Conservation (phyloP, 2,113 vertebrate genomes). For the Gymnorhina tibicen region DNA sequence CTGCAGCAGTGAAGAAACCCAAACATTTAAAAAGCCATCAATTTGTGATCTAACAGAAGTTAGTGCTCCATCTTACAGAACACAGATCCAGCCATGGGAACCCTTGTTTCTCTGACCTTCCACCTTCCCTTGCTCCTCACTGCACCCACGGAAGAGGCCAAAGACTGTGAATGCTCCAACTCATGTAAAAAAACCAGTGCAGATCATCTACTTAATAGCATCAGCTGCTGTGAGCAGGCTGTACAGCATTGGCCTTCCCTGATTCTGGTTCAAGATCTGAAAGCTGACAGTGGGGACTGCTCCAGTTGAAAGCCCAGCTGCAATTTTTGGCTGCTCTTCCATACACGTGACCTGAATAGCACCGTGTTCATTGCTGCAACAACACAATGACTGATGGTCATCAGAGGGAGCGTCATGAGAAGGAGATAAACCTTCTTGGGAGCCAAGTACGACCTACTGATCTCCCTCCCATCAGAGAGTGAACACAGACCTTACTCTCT, state of each 20-base stretch:
- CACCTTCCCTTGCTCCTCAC: background rate
- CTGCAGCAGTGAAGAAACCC: background rate
- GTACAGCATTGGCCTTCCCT: background rate
- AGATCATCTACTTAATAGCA: background rate
- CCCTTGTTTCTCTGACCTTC: background rate
- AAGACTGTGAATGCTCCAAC: background rate
- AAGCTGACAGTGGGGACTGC: background rate
- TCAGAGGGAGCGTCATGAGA: background rate
- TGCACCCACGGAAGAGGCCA: background rate
- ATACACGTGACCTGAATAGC: rapidly evolving
- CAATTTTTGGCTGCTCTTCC: background rate
- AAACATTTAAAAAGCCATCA: background rate
- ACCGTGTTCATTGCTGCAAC: background rate
- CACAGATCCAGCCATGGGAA: background rate
- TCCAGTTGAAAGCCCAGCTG: background rate
- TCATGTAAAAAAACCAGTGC: rapidly evolving
- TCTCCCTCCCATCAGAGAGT: background rate
- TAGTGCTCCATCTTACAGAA: background rate
- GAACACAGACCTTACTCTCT: background rate
- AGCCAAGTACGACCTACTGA: background rate
- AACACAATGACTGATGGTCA: background rate
- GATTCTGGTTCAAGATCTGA: background rate
- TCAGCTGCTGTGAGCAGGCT: background rate
- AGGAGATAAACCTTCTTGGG: background rate
- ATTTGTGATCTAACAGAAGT: background rate